phyloP scores from a whole-genome alignment of 2,797 vertebrate species.

The Mus minutoides region DNA sequence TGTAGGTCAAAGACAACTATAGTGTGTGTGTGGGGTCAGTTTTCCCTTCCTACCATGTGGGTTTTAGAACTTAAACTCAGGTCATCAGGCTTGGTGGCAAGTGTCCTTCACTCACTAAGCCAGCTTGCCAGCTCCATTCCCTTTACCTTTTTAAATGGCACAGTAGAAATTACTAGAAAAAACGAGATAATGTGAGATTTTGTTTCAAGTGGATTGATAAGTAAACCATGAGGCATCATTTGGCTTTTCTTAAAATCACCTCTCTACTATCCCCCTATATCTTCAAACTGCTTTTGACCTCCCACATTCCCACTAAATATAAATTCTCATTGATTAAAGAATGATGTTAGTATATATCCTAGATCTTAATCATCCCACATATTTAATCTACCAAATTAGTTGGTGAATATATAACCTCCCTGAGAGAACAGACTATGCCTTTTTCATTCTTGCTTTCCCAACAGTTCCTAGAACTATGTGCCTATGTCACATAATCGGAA shows the following conservation, averaged over 20 bases:
- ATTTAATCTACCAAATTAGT: background rate
- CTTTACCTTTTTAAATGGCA: background rate
- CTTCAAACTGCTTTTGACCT: background rate
- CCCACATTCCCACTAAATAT: background rate
- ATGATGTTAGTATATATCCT: background rate
- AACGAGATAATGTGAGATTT: background rate
- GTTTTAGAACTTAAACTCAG: background rate
- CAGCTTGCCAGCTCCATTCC: background rate
- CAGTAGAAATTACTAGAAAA: conserved; percentile 18
- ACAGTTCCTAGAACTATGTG: background rate
- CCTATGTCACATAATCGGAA: background rate
- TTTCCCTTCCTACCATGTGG: background rate
- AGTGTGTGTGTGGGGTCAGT: background rate
- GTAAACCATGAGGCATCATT: background rate
- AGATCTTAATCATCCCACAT: background rate
- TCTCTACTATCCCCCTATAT: background rate
- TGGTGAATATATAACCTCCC: background rate
- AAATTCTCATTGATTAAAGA: background rate
- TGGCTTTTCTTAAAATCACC: background rate
- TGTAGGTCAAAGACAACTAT: background rate
- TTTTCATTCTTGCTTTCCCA: background rate
- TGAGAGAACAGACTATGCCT: background rate
- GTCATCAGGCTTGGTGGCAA: background rate
- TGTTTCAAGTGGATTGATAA: conserved; percentile 35
- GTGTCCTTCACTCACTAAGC: background rate